These are phyloP conservation scores for Sceloporus undulatus DNA, from an alignment of 2,113 vertebrate species.

Conservation along the genomic window DNA sequence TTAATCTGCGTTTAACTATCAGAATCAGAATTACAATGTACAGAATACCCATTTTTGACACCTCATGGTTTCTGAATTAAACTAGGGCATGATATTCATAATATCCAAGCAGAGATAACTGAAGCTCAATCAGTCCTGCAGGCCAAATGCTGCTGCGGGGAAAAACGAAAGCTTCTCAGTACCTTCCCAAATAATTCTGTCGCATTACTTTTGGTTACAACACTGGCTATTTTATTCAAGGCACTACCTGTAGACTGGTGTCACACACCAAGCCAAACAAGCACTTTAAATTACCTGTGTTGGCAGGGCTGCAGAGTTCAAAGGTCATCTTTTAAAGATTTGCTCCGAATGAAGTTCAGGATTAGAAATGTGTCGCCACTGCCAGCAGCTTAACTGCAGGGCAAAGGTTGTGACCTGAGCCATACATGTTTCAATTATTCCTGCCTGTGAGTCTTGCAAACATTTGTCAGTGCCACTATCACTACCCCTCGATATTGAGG, in stretches of 20 bases:
- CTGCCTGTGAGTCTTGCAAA: neutral
- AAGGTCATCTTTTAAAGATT: conserved; percentile 12
- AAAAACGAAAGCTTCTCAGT: neutral
- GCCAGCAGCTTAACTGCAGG: neutral
- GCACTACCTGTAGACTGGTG: neutral
- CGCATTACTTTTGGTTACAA: neutral
- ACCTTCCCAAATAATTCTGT: neutral
- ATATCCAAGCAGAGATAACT: neutral
- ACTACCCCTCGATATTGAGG: conserved; percentile 32
- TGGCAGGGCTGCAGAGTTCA: neutral
- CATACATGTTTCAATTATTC: neutral
- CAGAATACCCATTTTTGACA: neutral
- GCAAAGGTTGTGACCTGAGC: neutral
- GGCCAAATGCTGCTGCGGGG: neutral
- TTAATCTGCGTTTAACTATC: neutral
- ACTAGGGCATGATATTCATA: neutral
- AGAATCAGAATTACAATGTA: too few relatives aligned
- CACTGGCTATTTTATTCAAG: neutral
- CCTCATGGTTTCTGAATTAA: too few relatives aligned
- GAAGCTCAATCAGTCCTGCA: neutral
- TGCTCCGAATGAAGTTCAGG: neutral
- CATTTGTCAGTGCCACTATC: neutral
- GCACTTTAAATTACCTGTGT: neutral
- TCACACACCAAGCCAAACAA: neutral
- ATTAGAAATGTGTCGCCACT: fast-evolving